phyloP scores from a whole-genome alignment of 2,113 vertebrate genomes.

The Procavia capensis region DNA sequence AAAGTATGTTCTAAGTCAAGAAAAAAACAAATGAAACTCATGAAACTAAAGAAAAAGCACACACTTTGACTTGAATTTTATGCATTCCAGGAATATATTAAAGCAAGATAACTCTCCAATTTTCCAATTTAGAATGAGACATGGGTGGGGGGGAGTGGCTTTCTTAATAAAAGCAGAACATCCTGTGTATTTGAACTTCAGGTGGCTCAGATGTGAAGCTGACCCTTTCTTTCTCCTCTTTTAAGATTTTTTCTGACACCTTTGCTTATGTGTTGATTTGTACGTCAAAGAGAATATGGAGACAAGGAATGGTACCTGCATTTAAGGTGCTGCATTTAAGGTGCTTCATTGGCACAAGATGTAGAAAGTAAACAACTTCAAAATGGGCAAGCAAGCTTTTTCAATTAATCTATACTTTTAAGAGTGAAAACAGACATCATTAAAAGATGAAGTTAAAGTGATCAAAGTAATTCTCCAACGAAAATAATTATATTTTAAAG shows the following conservation, averaged over 20 bases:
- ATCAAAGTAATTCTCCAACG: conserved; percentile 68
- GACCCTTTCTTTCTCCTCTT: conserved; percentile 65
- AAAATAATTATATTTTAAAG: conserved; percentile 63
- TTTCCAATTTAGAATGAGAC: not conserved
- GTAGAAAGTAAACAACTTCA: conserved; percentile 74
- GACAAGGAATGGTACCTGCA: conserved; percentile 56
- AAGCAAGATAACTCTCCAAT: conserved; percentile 14
- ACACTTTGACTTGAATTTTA: conserved; percentile 45
- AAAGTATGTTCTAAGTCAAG: conserved; percentile 8
- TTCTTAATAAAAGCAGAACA: conserved; percentile 67
- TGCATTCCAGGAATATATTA: conserved; percentile 44
- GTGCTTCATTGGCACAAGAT: conserved; percentile 53
- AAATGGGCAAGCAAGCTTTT: conserved; percentile 61
- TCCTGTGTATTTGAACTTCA: not conserved
- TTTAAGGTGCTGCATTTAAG: conserved; percentile 67
- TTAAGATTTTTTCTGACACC: conserved; percentile 72
- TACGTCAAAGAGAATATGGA: conserved; percentile 79
- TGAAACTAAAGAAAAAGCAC: conserved; percentile 41
- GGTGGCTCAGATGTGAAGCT: conserved; percentile 66
- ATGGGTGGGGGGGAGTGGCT: too few species aligned
- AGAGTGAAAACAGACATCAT: conserved; percentile 63
- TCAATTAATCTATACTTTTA: conserved; percentile 71
- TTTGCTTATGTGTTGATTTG: conserved; percentile 77
- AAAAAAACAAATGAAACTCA: not conserved
- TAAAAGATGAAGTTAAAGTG: conserved; percentile 63